Percentiles rank a stretch among this genome's conserved stretches.
Conservation (phyloP, 2,888 invertebrate genomes). For the Eremobia ochroleuca region DNA sequence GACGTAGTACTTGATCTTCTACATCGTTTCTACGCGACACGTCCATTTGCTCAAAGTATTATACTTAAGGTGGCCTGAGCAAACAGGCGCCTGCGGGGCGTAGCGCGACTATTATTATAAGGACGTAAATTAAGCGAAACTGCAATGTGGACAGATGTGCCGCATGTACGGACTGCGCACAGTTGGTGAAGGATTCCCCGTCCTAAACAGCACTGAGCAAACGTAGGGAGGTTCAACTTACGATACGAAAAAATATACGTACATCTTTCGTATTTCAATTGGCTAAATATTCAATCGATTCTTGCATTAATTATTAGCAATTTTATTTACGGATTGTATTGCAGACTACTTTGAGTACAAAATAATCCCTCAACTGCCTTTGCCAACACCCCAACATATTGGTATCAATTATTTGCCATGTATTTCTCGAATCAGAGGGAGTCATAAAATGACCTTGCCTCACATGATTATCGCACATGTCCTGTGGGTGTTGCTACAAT, state of each 20-base stretch:
- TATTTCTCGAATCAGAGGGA: background rate
- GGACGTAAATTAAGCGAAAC: conserved; percentile 25
- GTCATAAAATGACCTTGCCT: background rate
- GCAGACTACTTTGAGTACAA: background rate
- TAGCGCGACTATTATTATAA: conserved; percentile 24
- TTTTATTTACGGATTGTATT: background rate
- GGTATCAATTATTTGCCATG: background rate
- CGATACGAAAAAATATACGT: background rate
- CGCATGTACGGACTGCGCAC: background rate
- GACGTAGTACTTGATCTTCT: conserved; percentile 14
- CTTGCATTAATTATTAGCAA: background rate
- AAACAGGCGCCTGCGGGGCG: conserved; percentile 16
- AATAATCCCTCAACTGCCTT: background rate
- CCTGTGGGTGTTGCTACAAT: background rate
- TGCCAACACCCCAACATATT: background rate
- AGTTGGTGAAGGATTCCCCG: background rate
- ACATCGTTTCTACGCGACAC: background rate
- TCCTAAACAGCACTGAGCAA: background rate
- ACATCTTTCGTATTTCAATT: too few relatives aligned
- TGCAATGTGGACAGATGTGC: background rate
- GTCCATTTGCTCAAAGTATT: conserved; percentile 1
- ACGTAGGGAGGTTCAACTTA: background rate
- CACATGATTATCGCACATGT: background rate
- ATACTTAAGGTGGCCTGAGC: conserved; percentile 6
- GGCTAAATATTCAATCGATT: background rate